Percentiles rank a stretch among this genome's conserved stretches.
phyloP scores from a whole-genome alignment of 2,113 vertebrate genomes.

The Pseudolaguvia tuberculata region DNA sequence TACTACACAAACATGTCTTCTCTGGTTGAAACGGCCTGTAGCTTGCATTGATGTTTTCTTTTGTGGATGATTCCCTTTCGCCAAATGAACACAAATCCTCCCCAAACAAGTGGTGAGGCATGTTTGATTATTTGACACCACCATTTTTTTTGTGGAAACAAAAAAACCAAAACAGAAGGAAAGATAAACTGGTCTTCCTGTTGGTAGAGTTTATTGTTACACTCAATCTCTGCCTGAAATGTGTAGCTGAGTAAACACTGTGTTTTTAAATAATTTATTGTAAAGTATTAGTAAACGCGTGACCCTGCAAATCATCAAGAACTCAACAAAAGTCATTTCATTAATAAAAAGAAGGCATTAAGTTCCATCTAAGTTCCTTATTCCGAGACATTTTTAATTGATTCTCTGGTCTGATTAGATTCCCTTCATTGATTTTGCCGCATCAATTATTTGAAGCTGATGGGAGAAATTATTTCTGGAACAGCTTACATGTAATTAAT shows the following conservation, averaged over 20 bases:
- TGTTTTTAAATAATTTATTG: too few species aligned
- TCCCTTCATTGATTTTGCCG: slow-evolving; percentile 34
- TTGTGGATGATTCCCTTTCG: slow-evolving; percentile 11
- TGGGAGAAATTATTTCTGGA: slow-evolving; percentile 31
- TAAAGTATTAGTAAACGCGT: background rate
- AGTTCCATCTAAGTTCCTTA: slow-evolving; percentile 26
- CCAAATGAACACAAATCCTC: slow-evolving; percentile 30
- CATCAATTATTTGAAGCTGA: slow-evolving; percentile 32
- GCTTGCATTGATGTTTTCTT: background rate
- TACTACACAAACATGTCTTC: slow-evolving; percentile 19
- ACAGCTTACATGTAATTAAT: slow-evolving; percentile 11
- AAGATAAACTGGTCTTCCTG: background rate
- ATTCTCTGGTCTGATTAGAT: slow-evolving; percentile 44
- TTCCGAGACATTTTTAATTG: slow-evolving; percentile 34
- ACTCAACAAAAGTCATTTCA: background rate
- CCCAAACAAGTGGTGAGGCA: slow-evolving; percentile 16
- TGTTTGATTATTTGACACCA: slow-evolving; percentile 38
- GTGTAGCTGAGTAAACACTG: background rate
- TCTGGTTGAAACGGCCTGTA: slow-evolving; percentile 13
- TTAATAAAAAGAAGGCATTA: slow-evolving; percentile 32
- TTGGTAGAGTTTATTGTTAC: slow-evolving; percentile 21
- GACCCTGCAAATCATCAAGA: background rate
- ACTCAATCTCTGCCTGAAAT: slow-evolving; percentile 16
- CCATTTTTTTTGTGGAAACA: slow-evolving; percentile 17
- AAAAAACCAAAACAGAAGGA: background rate